Evolutionary conservation across 2,797 vertebrate genomes (phyloP).

Genomic region (Amazonetta brasiliensis): DNA sequence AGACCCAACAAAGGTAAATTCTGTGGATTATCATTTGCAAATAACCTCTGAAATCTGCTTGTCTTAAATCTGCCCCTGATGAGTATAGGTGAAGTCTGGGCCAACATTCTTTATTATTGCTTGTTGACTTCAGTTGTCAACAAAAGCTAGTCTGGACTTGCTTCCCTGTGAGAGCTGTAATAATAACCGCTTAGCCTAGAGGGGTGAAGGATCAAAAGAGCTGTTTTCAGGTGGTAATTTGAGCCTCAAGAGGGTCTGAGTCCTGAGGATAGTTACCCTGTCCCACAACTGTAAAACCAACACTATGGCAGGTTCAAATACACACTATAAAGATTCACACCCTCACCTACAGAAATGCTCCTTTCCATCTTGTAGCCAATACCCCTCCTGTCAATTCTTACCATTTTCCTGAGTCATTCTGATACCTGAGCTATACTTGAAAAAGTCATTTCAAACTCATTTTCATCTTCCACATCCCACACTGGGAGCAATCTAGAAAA

Average conservation of each 20-base stretch:
- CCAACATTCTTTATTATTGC: slow-evolving; percentile 53
- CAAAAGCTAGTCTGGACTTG: slow-evolving; percentile 41
- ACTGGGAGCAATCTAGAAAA: not conserved
- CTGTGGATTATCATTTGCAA: not conserved
- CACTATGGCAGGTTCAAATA: not conserved
- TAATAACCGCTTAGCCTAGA: slow-evolving; percentile 49
- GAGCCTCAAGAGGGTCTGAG: not conserved
- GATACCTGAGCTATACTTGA: not conserved
- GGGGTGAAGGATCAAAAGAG: slow-evolving; percentile 61
- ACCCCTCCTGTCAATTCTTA: not conserved
- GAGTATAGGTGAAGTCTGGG: slow-evolving; percentile 59
- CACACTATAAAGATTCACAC: not conserved
- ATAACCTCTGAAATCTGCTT: not conserved
- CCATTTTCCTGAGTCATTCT: not conserved
- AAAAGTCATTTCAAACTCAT: not conserved
- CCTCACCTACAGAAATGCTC: not conserved
- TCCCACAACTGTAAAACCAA: not conserved
- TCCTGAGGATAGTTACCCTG: not conserved
- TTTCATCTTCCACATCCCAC: not conserved
- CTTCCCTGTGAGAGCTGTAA: slow-evolving; percentile 10
- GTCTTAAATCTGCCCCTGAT: not conserved
- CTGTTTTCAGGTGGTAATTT: slow-evolving; percentile 32
- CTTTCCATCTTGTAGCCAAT: not conserved
- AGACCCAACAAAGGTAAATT: not conserved
- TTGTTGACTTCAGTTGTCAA: slow-evolving; percentile 51